These are phyloP conservation scores for Melanargia galathea DNA, from an alignment of 2,888 invertebrate species.

Conservation along the genomic window DNA sequence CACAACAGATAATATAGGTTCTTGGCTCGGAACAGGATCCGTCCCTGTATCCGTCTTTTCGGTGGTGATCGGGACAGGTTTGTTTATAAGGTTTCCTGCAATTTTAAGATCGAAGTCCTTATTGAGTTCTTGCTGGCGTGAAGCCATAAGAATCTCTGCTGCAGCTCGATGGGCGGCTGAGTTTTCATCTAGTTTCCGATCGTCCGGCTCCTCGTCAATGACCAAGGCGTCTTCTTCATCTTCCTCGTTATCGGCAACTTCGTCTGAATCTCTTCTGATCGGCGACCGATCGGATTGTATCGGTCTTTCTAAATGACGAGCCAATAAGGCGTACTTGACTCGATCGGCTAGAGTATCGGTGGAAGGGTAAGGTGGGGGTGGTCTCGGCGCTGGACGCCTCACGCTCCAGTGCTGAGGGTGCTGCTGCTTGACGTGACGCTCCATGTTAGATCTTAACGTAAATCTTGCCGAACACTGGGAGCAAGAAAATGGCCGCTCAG, in stretches of 20 bases:
- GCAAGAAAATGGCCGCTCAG: slow-evolving; percentile 95
- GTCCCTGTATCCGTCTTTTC: slow-evolving; percentile 72
- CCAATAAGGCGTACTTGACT: slow-evolving; percentile 88
- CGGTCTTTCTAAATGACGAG: slow-evolving; percentile 88
- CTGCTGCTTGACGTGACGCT: slow-evolving; percentile 96
- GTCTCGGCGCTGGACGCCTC: slow-evolving; percentile 82
- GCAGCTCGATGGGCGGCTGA: slow-evolving; percentile 81
- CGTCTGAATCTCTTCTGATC: slow-evolving; percentile 75
- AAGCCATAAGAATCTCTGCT: slow-evolving; percentile 82
- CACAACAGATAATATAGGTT: slow-evolving; percentile 88
- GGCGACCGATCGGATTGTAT: slow-evolving; percentile 70
- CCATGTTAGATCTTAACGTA: slow-evolving; percentile 96
- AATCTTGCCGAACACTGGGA: slow-evolving; percentile 95
- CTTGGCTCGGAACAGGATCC: slow-evolving; percentile 77
- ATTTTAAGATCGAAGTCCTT: slow-evolving; percentile 81
- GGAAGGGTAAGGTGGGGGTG: slow-evolving; percentile 67
- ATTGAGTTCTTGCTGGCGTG: slow-evolving; percentile 69
- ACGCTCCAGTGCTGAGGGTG: slow-evolving; percentile 96
- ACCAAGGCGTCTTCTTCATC: slow-evolving; percentile 86
- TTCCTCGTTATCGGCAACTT: slow-evolving; percentile 84
- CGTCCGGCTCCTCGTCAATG: slow-evolving; percentile 84
- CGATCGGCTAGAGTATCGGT: slow-evolving; percentile 65
- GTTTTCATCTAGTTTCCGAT: slow-evolving; percentile 61
- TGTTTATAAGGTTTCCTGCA: slow-evolving; percentile 82
- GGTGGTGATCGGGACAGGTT: slow-evolving; percentile 57